Evolutionary conservation across 2,113 vertebrate genomes (phyloP).

Genomic region (Prietella phreatophila): DNA sequence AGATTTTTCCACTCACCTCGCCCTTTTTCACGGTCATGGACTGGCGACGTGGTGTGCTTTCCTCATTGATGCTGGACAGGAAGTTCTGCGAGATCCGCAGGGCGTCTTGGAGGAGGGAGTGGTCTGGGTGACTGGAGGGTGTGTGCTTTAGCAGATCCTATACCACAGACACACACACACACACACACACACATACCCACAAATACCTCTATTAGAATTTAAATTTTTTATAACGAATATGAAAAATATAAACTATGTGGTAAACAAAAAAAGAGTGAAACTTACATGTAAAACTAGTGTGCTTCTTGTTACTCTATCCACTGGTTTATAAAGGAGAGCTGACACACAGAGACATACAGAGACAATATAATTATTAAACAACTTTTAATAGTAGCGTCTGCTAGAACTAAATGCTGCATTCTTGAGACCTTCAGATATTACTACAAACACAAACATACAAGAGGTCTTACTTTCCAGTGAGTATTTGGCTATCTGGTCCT

Average conservation of each 20-base stretch:
- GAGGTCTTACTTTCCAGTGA: conserved; percentile 87
- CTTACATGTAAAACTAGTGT: conserved; percentile 95
- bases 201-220: neutral
- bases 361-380: conserved; percentile 21
- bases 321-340: conserved; percentile 95
- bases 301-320: conserved; percentile 95
- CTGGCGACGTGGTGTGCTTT: conserved; percentile 90
- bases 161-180: conserved; percentile 6
- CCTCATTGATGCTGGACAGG: conserved; percentile 97
- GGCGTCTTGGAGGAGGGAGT: conserved; percentile 90
- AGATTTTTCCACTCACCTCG: conserved; percentile 77
- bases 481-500: conserved; percentile 87
- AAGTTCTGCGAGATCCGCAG: conserved; percentile 98
- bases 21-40: conserved; percentile 93
- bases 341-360: conserved; percentile 40
- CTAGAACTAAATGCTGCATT: neutral
- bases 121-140: conserved; percentile 86
- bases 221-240: neutral
- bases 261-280: conserved; percentile 44
- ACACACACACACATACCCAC: neutral
- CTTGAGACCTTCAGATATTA: neutral
- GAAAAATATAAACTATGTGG: neutral
- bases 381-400: neutral
- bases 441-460: neutral
- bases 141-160: conserved; percentile 98